Evolutionary conservation across 2,888 invertebrate species (phyloP), one percentile per base, ranked within the genome.

Genomic region (Nesidiocoris tenuis): DNA sequence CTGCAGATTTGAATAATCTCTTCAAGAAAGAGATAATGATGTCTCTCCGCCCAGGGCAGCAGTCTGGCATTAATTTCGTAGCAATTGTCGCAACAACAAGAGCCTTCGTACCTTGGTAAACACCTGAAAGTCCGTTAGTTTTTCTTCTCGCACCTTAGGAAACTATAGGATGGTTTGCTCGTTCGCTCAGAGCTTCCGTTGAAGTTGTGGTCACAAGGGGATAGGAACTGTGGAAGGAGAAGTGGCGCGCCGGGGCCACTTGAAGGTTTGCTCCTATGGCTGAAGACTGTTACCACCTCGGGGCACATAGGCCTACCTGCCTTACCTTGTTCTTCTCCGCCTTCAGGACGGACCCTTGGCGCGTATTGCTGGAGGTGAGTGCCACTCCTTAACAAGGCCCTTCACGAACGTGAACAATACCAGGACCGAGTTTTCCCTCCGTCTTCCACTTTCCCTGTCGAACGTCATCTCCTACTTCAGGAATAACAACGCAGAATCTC

Each of bases 381-480:
- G 21, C 61, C 61, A 61, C 61, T 59, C 61, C 72, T 22, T 72
- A 72, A 72, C 72, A 72, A 61, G 72, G 23, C 61, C 61, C 72
- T 72, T 72, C 61, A 72, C 61, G 72, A 61, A 24, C 61, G 72
- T 72, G 72, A 72, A 72, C 72, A 72, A 72, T 61, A 61, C 18
- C 5, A 39, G 39, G 39, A 39, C n/a, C n/a, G n/a, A n/a, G n/a
- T n/a, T n/a, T n/a, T n/a, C n/a, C n/a, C n/a, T n/a, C n/a, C n/a
- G n/a, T n/a, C n/a, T n/a, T n/a, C n/a, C n/a, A n/a, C n/a, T n/a
- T n/a, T n/a, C n/a, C n/a, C n/a, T n/a, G n/a, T n/a, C n/a, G n/a
- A n/a, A n/a, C n/a, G n/a, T n/a, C n/a, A n/a, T n/a, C n/a, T n/a
- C n/a, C n/a, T n/a, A n/a, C n/a, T n/a, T n/a, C n/a, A n/a, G n/a